These are phyloP conservation scores for Chironomus striatipennis DNA, from an alignment of 1,140 invertebrate species.

Conservation along the genomic window DNA sequence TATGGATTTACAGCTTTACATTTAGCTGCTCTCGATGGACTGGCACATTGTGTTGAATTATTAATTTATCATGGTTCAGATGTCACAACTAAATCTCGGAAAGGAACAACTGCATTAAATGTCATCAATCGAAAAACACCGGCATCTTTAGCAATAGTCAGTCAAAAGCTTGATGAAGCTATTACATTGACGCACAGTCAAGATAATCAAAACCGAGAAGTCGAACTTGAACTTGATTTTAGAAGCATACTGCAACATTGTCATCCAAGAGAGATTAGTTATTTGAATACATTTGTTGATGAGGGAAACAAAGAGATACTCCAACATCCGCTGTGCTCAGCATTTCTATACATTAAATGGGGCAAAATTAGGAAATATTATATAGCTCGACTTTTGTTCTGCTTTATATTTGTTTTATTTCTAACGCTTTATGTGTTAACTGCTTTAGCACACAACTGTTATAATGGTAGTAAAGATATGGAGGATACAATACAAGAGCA, in stretches of 20 bases:
- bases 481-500: slow-evolving; percentile 57
- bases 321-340: slow-evolving; percentile 71
- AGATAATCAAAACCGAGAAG: slow-evolving; percentile 64
- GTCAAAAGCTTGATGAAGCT: slow-evolving; percentile 64
- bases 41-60: slow-evolving; percentile 73
- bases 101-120: slow-evolving; percentile 70
- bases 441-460: slow-evolving; percentile 67
- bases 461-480: slow-evolving; percentile 62
- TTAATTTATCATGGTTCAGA: slow-evolving; percentile 76
- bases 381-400: slow-evolving; percentile 66
- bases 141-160: slow-evolving; percentile 65
- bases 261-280: slow-evolving; percentile 68
- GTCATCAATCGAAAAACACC: slow-evolving; percentile 75
- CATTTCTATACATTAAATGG: slow-evolving; percentile 79
- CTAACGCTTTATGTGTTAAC: slow-evolving; percentile 68
- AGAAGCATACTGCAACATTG: slow-evolving; percentile 67
- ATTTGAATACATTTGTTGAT: slow-evolving; percentile 71
- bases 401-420: slow-evolving; percentile 68
- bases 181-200: slow-evolving; percentile 68
- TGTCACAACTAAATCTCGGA: slow-evolving; percentile 72
- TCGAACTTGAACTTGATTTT: slow-evolving; percentile 73
- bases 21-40: slow-evolving; percentile 72
- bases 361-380: slow-evolving; percentile 83
- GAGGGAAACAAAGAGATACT: slow-evolving; percentile 75
- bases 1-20: slow-evolving; percentile 85